Percentiles rank a stretch among this genome's conserved stretches.
These are phyloP conservation scores for Drosophila ananassae DNA, from an alignment of 1,140 invertebrate genomes.

Conservation along the genomic window DNA sequence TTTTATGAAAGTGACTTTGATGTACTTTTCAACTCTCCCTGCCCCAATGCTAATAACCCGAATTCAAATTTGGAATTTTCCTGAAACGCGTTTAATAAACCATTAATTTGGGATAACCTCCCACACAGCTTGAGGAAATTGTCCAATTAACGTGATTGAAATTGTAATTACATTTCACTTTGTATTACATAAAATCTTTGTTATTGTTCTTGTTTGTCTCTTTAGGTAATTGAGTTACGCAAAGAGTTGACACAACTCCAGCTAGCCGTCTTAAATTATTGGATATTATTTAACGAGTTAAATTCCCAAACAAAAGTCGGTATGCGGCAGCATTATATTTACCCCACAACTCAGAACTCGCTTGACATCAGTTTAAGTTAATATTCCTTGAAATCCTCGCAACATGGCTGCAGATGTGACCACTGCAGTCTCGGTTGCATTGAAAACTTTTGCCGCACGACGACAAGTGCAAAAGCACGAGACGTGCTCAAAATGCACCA, in stretches of 20 bases:
- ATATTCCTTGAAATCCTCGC: conserved; percentile 10
- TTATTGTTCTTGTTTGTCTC: conserved; percentile 30
- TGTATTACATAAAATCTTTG: conserved; percentile 44
- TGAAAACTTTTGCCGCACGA: conserved; percentile 13
- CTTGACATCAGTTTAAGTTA: conserved; percentile 40
- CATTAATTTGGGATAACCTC: conserved; percentile 13
- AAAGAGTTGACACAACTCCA: conserved; percentile 25
- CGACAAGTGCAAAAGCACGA: conserved; percentile 23
- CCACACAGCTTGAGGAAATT: conserved; percentile 30
- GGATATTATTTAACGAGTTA: not conserved
- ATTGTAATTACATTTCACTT: conserved; percentile 53
- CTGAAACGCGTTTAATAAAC: conserved; percentile 29
- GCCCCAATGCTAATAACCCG: conserved; percentile 9
- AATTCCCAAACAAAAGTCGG: not conserved
- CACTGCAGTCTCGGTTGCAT: conserved; percentile 10
- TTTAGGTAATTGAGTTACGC: conserved; percentile 19
- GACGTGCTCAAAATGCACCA: conserved; percentile 32
- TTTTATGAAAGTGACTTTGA: conserved; percentile 17
- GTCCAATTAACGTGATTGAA: conserved; percentile 70
- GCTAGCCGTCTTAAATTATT: conserved; percentile 11
- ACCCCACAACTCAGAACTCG: conserved; percentile 2
- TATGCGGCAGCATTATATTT: not conserved
- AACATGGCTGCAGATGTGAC: conserved; percentile 45
- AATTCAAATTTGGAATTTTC: conserved; percentile 16
- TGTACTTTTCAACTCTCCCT: conserved; percentile 2